phyloP scores from a whole-genome alignment of 2,797 vertebrate species.

The Cheirogaleus major region DNA sequence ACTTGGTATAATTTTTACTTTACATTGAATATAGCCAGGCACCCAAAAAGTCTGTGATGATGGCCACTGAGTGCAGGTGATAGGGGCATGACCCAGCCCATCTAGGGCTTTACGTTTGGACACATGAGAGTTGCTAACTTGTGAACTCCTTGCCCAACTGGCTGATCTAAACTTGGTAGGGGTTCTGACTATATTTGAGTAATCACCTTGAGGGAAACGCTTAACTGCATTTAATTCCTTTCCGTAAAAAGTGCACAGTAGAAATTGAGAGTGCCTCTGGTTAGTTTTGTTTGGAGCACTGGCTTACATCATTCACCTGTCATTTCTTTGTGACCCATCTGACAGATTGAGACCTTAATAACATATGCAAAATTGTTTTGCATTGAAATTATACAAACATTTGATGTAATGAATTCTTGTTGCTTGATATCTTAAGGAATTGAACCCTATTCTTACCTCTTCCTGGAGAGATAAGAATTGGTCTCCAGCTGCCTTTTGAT shows the following conservation, averaged over 20 bases:
- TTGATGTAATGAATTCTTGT: conserved; percentile 50
- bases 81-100: not conserved
- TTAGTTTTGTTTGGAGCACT: not conserved
- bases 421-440: conserved; percentile 39
- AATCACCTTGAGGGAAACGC: not conserved
- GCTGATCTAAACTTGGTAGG: not conserved
- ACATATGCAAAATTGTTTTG: conserved; percentile 36
- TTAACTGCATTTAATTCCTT: not conserved
- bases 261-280: not conserved
- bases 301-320: not conserved
- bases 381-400: conserved; percentile 66
- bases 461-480: not conserved
- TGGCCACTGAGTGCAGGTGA: not conserved
- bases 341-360: conserved; percentile 47
- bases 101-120: not conserved
- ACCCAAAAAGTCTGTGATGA: not conserved
- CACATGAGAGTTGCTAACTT: not conserved
- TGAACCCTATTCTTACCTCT: not conserved
- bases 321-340: conserved; percentile 1
- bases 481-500: not conserved
- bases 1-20: conserved; percentile 61
- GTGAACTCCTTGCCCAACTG: not conserved
- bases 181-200: not conserved
- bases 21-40: conserved; percentile 27
- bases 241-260: not conserved